Evolutionary conservation across 53 echinoderm and acorn worm genomes (phyloP).

Genomic region (Echinometra lucunter): DNA sequence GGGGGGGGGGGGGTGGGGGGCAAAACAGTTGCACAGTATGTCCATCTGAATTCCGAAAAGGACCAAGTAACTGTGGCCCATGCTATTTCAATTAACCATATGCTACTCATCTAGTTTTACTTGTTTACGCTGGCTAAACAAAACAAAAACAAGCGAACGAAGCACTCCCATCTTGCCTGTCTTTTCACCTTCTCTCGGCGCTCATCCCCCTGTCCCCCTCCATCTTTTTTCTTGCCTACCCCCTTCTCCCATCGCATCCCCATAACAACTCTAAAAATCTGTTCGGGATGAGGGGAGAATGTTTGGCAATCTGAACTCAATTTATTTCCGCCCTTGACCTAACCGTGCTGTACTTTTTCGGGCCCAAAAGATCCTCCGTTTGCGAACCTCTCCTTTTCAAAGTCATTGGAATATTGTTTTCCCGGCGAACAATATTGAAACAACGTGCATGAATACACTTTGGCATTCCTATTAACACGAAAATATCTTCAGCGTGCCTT

Average conservation of each 20-base stretch:
- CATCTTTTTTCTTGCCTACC: background rate
- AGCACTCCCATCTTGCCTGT: too few relatives aligned
- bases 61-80: too few relatives aligned
- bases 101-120: too few relatives aligned
- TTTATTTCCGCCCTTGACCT: conserved; percentile 52
- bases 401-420: conserved; percentile 22
- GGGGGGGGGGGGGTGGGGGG: too few relatives aligned
- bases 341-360: conserved; percentile 25
- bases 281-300: conserved; percentile 32
- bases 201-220: too few relatives aligned
- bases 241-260: background rate
- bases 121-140: too few relatives aligned
- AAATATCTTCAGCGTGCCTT: too few relatives aligned
- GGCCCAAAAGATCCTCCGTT: background rate
- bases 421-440: background rate
- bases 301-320: conserved; percentile 38
- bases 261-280: background rate
- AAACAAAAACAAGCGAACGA: too few relatives aligned
- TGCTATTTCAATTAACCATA: too few relatives aligned
- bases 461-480: background rate
- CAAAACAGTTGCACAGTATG: too few relatives aligned
- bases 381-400: background rate
- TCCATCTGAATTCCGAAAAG: too few relatives aligned
- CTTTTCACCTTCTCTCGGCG: too few relatives aligned
- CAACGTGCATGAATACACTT: conserved; percentile 5